Conservation (phyloP, 2,797 vertebrate genomes). For the Sebastes hopkinsi region DNA sequence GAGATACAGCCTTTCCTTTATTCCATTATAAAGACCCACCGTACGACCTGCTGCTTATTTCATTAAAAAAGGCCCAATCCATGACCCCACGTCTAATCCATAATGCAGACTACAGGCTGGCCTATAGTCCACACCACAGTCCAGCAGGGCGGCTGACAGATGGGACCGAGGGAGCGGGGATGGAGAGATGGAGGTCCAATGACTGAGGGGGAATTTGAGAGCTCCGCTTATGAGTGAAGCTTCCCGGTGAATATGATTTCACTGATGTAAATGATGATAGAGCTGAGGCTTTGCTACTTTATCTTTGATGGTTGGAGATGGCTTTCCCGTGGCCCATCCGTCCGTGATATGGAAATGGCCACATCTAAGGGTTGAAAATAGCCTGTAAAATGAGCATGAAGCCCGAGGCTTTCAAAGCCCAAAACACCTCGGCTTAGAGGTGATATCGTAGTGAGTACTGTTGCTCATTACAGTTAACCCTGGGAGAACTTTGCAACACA, state of each 20-base stretch:
- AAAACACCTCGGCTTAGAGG: slow-evolving; percentile 48
- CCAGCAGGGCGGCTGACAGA: slow-evolving; percentile 66
- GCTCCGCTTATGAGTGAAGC: slow-evolving; percentile 61
- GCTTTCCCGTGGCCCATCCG: slow-evolving; percentile 62
- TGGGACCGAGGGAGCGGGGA: slow-evolving; percentile 47
- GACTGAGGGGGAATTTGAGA: slow-evolving; percentile 61
- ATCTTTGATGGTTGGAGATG: slow-evolving; percentile 67
- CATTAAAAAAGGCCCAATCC: slow-evolving; percentile 79
- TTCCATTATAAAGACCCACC: slow-evolving; percentile 80
- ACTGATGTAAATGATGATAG: slow-evolving; percentile 75
- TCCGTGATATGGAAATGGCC: slow-evolving; percentile 71
- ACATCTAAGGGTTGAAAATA: slow-evolving; percentile 54
- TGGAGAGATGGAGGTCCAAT: slow-evolving; percentile 41
- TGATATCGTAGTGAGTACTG: slow-evolving; percentile 40
- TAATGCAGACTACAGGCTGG: slow-evolving; percentile 62
- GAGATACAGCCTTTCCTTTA: slow-evolving; percentile 76
- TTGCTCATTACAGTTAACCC: slow-evolving; percentile 71
- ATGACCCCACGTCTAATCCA: slow-evolving; percentile 72
- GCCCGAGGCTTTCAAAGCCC: slow-evolving; percentile 35
- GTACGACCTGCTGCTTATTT: slow-evolving; percentile 79
- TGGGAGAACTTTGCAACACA: slow-evolving; percentile 57
- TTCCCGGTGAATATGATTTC: slow-evolving; percentile 74
- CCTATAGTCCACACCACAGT: slow-evolving; percentile 35
- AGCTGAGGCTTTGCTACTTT: slow-evolving; percentile 60
- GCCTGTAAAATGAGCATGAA: slow-evolving; percentile 53